These are phyloP conservation scores for Lethocerus indicus DNA, from an alignment of 1,140 invertebrate species.

Conservation along the genomic window DNA sequence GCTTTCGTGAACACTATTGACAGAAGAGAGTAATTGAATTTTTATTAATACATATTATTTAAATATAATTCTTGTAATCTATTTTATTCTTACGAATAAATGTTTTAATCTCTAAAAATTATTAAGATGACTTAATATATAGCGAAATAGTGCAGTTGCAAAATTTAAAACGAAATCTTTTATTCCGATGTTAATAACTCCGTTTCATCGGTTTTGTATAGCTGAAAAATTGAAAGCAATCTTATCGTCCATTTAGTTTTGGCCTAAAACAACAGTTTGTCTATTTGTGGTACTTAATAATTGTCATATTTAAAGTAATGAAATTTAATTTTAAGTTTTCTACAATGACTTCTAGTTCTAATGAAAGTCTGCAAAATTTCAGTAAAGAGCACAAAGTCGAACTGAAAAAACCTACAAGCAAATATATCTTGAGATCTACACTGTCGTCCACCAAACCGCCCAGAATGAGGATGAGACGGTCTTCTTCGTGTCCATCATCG, in stretches of 20 bases:
- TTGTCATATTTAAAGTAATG: no score
- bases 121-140: no score
- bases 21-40: constrained; percentile 45
- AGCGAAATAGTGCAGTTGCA: no score
- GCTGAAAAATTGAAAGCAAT: neutral
- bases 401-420: constrained; percentile 62
- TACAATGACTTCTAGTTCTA: no score
- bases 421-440: constrained; percentile 63
- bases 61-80: neutral
- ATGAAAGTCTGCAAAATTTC: no score
- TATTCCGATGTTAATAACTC: neutral
- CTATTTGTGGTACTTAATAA: no score
- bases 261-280: no score
- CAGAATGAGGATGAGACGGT: constrained; percentile 8
- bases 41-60: neutral
- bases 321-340: no score
- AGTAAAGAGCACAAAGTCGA: no score
- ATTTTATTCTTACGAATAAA: neutral
- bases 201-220: neutral
- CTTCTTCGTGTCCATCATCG: constrained; percentile 16
- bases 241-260: no score
- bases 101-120: neutral
- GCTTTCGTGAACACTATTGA: constrained; percentile 78
- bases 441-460: constrained; percentile 39
- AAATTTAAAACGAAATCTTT: neutral